phyloP scores from a whole-genome alignment of 2,888 invertebrate genomes.

The Uloborus plumipes region DNA sequence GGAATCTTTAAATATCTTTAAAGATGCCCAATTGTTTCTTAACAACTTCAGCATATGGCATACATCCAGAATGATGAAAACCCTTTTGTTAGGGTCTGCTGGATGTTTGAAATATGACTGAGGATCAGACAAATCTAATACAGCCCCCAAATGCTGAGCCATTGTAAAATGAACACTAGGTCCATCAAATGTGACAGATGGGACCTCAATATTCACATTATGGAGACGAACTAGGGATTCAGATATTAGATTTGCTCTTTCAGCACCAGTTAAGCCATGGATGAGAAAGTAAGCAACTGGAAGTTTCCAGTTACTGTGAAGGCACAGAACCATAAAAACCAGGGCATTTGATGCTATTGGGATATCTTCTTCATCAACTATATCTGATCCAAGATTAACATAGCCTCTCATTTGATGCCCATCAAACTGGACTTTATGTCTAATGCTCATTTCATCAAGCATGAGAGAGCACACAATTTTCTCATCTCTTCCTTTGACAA shows the following conservation, averaged over 20 bases:
- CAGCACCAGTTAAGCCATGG: neutral
- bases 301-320: neutral
- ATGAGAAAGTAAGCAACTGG: neutral
- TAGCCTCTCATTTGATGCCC: no score
- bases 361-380: neutral
- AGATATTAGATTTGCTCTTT: conserved; percentile 1
- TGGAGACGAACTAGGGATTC: neutral
- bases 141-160: conserved; percentile 15
- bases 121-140: neutral
- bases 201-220: neutral
- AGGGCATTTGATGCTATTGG: neutral
- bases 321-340: neutral
- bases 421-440: no score
- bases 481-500: no score
- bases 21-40: neutral
- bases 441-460: no score
- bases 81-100: neutral
- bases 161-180: conserved; percentile 1
- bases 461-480: no score
- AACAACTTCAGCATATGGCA: conserved; percentile 29
- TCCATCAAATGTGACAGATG: conserved; percentile 29
- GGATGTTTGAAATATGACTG: conserved; percentile 3
- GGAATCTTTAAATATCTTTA: neutral
- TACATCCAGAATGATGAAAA: conserved; percentile 4
- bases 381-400: no score